phyloP scores from a whole-genome alignment of 2,797 vertebrate species.

The Heliangelus exortis region DNA sequence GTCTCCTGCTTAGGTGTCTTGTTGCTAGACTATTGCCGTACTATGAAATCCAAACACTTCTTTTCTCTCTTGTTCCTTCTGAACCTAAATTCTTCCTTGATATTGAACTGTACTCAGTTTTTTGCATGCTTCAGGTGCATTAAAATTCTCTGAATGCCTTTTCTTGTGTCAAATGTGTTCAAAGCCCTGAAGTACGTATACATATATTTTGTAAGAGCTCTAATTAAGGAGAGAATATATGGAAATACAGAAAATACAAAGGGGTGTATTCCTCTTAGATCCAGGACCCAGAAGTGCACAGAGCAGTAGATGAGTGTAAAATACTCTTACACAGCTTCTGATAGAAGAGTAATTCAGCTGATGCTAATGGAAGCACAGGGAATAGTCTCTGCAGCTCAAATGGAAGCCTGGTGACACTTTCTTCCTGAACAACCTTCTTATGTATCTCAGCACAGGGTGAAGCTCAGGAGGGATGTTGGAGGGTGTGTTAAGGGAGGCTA shows the following conservation, averaged over 20 bases:
- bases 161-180: not conserved
- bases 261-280: not conserved
- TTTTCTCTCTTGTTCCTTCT: not conserved
- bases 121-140: not conserved
- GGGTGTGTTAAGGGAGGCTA: not conserved
- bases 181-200: not conserved
- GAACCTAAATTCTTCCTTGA: not conserved
- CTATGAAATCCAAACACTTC: not conserved
- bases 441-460: not conserved
- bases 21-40: not conserved
- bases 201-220: not conserved
- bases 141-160: not conserved
- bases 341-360: not conserved
- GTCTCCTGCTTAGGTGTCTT: conserved; percentile 10
- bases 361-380: not conserved
- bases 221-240: not conserved
- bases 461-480: not conserved
- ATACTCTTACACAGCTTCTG: not conserved
- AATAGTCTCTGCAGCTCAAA: not conserved
- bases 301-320: not conserved
- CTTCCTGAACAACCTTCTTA: not conserved
- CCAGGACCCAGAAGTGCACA: not conserved
- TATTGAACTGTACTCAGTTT: not conserved
- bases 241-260: not conserved
- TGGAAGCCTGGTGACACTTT: not conserved